phyloP scores from a whole-genome alignment of 2,888 invertebrate genomes.

The Ditylenchus weischeri region DNA sequence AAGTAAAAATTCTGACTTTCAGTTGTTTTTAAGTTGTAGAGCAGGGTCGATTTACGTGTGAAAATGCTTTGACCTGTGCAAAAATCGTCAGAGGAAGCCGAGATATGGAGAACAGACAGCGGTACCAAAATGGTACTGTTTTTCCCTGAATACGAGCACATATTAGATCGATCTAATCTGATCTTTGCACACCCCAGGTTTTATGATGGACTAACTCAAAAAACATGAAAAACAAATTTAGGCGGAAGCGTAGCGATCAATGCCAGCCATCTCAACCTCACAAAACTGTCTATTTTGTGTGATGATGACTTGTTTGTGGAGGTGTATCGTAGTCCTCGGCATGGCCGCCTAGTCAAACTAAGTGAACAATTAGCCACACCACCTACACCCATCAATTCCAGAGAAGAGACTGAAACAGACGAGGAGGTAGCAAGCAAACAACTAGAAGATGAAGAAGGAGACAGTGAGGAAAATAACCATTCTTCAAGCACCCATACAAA shows the following conservation, averaged over 20 bases:
- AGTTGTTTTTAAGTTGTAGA: no score
- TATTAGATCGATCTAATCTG: no score
- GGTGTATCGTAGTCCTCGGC: constrained; percentile 38
- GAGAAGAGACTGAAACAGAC: not conserved
- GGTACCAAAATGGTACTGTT: no score
- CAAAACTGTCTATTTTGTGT: constrained; percentile 29
- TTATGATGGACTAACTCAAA: not conserved
- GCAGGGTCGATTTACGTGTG: no score
- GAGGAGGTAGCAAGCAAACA: not conserved
- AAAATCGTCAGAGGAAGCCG: no score
- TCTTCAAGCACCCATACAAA: not conserved
- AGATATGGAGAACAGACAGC: no score
- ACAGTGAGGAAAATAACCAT: constrained; percentile 9
- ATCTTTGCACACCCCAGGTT: no score
- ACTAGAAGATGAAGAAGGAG: constrained; percentile 18
- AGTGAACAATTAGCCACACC: constrained; percentile 3
- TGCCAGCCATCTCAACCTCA: constrained; percentile 41
- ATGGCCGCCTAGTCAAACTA: constrained; percentile 29
- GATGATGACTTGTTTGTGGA: constrained; percentile 34
- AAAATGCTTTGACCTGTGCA: no score
- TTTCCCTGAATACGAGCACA: no score
- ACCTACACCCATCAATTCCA: not conserved
- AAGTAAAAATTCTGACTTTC: no score
- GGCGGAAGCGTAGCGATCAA: constrained; percentile 48
- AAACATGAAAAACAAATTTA: constrained; percentile 7